phyloP scores from a whole-genome alignment of 2,888 invertebrate genomes.

The Dysmachus trigonus region DNA sequence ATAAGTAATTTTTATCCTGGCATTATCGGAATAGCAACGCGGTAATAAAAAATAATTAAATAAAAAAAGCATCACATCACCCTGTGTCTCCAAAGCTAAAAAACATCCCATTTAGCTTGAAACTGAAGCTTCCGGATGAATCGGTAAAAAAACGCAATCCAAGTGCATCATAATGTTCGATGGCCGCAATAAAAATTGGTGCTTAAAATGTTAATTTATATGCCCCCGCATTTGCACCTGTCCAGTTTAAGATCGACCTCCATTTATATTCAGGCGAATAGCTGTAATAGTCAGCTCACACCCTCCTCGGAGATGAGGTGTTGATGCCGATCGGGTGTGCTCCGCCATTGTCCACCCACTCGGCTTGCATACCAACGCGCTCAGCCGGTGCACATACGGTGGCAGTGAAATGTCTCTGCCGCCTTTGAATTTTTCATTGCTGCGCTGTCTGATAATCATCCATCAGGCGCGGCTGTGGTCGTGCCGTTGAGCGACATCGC shows the following conservation, averaged over 20 bases:
- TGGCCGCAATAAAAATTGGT: background rate
- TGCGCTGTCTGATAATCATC: conserved; percentile 33
- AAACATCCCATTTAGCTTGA: too few species aligned
- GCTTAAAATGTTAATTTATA: conserved; percentile 18
- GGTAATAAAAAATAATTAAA: too few species aligned
- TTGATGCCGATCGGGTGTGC: conserved; percentile 3
- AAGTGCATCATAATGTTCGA: background rate
- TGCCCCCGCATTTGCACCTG: conserved; percentile 35
- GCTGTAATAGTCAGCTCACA: background rate
- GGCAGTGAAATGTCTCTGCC: conserved; percentile 39
- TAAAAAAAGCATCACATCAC: too few species aligned
- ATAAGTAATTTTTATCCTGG: too few species aligned
- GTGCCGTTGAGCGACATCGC: background rate
- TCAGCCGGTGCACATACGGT: conserved; percentile 9
- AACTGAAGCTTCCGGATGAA: background rate
- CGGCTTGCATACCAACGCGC: conserved; percentile 20
- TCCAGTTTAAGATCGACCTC: conserved; percentile 39
- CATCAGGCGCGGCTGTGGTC: conserved; percentile 24
- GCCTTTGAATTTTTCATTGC: conserved; percentile 41
- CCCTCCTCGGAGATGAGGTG: background rate
- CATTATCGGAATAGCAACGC: too few species aligned
- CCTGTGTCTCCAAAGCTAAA: too few species aligned
- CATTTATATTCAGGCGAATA: conserved; percentile 28
- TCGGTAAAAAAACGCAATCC: background rate
- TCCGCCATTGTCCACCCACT: conserved; percentile 24